Conservation (phyloP, 2,113 vertebrate species). For the Dendropsophus ebraccatus region DNA sequence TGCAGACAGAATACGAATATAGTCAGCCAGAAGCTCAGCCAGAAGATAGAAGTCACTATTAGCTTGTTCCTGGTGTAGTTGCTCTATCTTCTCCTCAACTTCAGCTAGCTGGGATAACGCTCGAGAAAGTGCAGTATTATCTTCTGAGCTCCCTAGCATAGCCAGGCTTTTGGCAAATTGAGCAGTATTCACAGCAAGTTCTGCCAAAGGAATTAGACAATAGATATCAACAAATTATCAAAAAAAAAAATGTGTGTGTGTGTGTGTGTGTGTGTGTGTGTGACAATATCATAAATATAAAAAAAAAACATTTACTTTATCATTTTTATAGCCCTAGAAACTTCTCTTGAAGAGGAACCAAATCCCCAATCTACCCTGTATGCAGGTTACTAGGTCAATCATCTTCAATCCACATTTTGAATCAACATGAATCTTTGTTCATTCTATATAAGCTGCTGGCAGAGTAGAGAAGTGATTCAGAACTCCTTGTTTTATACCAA, state of each 20-base stretch:
- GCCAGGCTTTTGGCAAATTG: constrained; percentile 94
- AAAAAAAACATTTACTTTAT: too few species aligned
- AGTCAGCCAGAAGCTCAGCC: constrained; percentile 91
- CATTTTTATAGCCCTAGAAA: too few species aligned
- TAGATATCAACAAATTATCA: neutral
- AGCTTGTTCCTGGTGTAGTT: constrained; percentile 94
- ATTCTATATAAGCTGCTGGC: too few species aligned
- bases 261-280: too few species aligned
- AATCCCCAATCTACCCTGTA: too few species aligned
- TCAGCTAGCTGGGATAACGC: constrained; percentile 95
- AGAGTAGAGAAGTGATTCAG: too few species aligned
- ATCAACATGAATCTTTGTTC: too few species aligned
- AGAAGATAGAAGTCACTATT: constrained; percentile 89
- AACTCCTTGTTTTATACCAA: too few species aligned
- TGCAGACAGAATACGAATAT: constrained; percentile 89
- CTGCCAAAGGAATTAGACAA: constrained; percentile 60
- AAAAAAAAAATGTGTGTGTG: too few species aligned
- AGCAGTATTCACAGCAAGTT: constrained; percentile 86
- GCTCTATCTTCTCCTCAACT: constrained; percentile 96
- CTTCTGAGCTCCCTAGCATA: constrained; percentile 96
- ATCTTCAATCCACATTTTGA: too few species aligned
- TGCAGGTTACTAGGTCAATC: too few species aligned
- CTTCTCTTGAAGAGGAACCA: too few species aligned
- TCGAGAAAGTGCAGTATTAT: constrained; percentile 94
- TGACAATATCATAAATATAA: neutral